Base-by-base conservation (phyloP, 2,113 vertebrate genomes). In the Polyodon spathula region DNA sequence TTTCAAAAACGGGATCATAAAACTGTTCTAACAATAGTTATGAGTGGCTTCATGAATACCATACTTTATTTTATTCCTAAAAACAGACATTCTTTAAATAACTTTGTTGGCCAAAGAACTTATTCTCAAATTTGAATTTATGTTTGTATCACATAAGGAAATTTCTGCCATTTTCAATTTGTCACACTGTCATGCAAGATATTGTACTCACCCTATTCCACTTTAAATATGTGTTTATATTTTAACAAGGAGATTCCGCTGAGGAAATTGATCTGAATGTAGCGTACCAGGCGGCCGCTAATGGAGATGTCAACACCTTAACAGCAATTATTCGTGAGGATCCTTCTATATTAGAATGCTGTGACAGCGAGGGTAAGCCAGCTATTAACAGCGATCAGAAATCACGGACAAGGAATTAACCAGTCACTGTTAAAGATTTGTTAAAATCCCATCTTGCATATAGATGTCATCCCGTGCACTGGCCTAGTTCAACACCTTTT, bases 271-370 rank as follows among this genome's bases (percentile, higher is more conserved):
- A 93, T 66, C 71, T 93, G 65, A 81, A 79, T 66, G 75, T 92
- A 68, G 86, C 93, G 56, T 91, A 89, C 64, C 91, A 93, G 63
- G 90, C 90, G 51, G 88, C 92, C 2, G 88, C 89, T 52, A 89
- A 82, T 2, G 92, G 92, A 0, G 92, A 94, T 37, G 88, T 92
- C 70, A 86, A 84, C 68, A 90, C 87, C 8, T 67, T 94, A 66
- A 93, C 90, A 14, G 71, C 88, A 0, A 82, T 88, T 58, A 94
- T 94, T 66, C 76, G 86, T 37, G 92, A 93, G 72, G 91, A 94
- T 68, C 91, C 92, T 38, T 91, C 91, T 57, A 90, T 93, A 71
- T 75, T 93, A 64, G 92, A 94, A 68, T 90, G 84, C 71, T 91
- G 89, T 4, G 92, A 94, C 64, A 76, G 80, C 0, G 92, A 94